Percentiles rank a stretch among this genome's conserved stretches.
Conservation (phyloP, 2,888 invertebrate species). For the Dorcus parallelipipedus region DNA sequence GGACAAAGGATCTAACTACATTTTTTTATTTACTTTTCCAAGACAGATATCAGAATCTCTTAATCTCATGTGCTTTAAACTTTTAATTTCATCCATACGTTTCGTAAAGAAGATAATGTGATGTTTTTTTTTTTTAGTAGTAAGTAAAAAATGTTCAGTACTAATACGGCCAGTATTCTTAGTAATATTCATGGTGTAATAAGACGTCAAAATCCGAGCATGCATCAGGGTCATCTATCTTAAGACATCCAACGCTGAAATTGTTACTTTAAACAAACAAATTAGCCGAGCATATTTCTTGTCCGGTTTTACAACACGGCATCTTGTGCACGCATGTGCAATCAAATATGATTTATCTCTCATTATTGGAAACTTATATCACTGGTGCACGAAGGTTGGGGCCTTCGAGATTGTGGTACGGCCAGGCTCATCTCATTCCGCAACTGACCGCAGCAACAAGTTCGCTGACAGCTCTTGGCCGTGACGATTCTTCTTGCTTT, state of each 20-base stretch:
- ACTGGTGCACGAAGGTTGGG: slow-evolving; percentile 27
- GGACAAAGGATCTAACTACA: too few relatives aligned
- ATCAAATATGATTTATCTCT: slow-evolving; percentile 39
- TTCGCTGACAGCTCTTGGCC: slow-evolving; percentile 1
- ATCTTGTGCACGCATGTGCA: slow-evolving; percentile 33
- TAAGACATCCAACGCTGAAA: slow-evolving; percentile 31
- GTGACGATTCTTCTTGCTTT: neutral
- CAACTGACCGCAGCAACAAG: neutral
- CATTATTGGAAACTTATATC: slow-evolving; percentile 40
- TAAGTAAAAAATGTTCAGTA: too few relatives aligned
- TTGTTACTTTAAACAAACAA: slow-evolving; percentile 40
- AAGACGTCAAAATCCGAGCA: slow-evolving; percentile 17
- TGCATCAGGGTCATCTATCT: slow-evolving; percentile 15
- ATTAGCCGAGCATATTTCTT: slow-evolving; percentile 42
- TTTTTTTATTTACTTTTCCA: too few relatives aligned
- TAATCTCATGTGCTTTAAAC: too few relatives aligned
- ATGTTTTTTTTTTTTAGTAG: too few relatives aligned
- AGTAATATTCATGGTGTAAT: slow-evolving; percentile 3
- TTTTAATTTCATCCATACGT: too few relatives aligned
- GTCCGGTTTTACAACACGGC: slow-evolving; percentile 30
- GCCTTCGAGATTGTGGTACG: neutral
- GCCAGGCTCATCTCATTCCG: too few relatives aligned
- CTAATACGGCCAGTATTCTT: too few relatives aligned
- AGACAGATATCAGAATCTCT: too few relatives aligned
- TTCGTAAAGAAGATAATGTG: too few relatives aligned